Conservation (phyloP, 2,888 invertebrate genomes). For the Pollenia angustigena region DNA sequence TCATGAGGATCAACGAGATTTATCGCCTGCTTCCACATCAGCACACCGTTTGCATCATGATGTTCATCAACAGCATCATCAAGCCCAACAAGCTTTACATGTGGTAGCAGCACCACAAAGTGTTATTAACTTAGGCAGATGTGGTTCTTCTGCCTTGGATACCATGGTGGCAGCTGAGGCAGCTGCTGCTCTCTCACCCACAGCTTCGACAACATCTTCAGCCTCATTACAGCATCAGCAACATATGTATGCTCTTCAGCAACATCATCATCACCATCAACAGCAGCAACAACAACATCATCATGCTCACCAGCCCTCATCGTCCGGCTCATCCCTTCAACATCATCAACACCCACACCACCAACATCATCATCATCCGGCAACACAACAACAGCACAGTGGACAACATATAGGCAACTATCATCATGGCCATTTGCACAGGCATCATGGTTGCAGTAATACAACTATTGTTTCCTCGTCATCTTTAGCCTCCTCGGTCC, state of each 20-base stretch:
- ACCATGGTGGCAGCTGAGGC: constrained; percentile 78
- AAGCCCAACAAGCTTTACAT: constrained; percentile 74
- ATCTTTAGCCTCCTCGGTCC: constrained; percentile 57
- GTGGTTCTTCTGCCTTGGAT: constrained; percentile 76
- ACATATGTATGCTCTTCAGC: constrained; percentile 68
- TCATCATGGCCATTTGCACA: constrained; percentile 66
- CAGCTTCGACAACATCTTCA: constrained; percentile 76
- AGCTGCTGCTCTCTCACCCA: constrained; percentile 78
- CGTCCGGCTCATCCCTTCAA: constrained; percentile 44
- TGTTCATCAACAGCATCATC: constrained; percentile 72
- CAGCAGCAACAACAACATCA: constrained; percentile 67
- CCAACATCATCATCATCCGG: constrained; percentile 63
- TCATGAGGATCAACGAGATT: constrained; percentile 72
- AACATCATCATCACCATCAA: constrained; percentile 66
- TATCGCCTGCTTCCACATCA: constrained; percentile 74
- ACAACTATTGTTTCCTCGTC: constrained; percentile 66
- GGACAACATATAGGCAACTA: constrained; percentile 65
- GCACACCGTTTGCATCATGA: constrained; percentile 72
- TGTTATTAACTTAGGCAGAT: constrained; percentile 79
- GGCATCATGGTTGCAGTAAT: constrained; percentile 66
- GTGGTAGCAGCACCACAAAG: constrained; percentile 77
- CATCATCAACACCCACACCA: constrained; percentile 60
- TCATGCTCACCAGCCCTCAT: constrained; percentile 40
- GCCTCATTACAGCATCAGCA: constrained; percentile 75
- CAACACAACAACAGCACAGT: constrained; percentile 45